Evolutionary conservation across 2,888 invertebrate species (phyloP).

Genomic region (Tachina grossa): DNA sequence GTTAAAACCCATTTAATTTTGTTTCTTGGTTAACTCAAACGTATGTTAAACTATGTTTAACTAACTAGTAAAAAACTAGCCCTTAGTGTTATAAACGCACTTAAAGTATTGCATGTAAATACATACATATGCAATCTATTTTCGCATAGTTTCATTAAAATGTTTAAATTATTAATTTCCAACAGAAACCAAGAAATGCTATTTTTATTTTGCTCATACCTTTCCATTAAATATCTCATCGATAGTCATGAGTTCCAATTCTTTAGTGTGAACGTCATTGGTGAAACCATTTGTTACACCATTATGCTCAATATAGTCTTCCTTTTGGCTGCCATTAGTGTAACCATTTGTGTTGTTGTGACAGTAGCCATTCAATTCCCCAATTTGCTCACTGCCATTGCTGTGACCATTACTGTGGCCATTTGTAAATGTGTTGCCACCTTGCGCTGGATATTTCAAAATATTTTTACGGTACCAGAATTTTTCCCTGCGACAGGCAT

Average conservation of each 20-base stretch:
- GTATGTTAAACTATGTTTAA: too few relatives aligned
- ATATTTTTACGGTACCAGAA: slow-evolving; percentile 97
- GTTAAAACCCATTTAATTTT: too few relatives aligned
- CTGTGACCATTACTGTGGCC: slow-evolving; percentile 11
- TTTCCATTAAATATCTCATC: slow-evolving; percentile 98
- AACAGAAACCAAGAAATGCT: too few relatives aligned
- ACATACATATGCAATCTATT: too few relatives aligned
- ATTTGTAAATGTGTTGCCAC: slow-evolving; percentile 25
- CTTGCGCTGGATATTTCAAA: slow-evolving; percentile 77
- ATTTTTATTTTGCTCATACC: slow-evolving; percentile 70
- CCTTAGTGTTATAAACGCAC: too few relatives aligned
- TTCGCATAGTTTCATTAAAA: too few relatives aligned
- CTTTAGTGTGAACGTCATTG: slow-evolving; percentile 71
- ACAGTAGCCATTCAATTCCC: slow-evolving; percentile 1
- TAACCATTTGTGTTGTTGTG: slow-evolving; percentile 71
- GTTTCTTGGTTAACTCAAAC: too few relatives aligned
- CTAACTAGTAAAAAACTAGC: too few relatives aligned
- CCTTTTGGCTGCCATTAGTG: slow-evolving; percentile 54
- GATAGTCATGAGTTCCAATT: slow-evolving; percentile 92
- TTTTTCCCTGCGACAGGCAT: slow-evolving; percentile 91
- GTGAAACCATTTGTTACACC: slow-evolving; percentile 33
- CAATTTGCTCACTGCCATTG: slow-evolving; percentile 7
- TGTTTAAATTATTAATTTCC: too few relatives aligned
- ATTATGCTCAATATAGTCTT: slow-evolving; percentile 46
- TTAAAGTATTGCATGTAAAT: too few relatives aligned